phyloP scores from a whole-genome alignment of 2,113 vertebrate genomes.

The Ictalurus furcatus region DNA sequence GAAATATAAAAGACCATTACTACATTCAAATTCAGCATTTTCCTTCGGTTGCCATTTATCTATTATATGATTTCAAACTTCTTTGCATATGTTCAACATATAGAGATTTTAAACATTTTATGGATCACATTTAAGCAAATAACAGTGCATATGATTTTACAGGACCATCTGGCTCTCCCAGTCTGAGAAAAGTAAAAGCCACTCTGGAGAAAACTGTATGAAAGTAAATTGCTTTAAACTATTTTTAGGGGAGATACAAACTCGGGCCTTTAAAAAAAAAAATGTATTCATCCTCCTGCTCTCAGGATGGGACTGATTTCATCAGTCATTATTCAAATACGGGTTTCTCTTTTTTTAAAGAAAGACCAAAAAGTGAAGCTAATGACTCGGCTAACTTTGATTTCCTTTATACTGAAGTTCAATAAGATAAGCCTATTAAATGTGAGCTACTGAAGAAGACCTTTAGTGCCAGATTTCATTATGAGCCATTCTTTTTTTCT shows the following conservation, averaged over 20 bases:
- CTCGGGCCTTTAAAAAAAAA: too few species aligned
- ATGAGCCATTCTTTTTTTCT: background rate
- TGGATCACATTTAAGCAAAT: background rate
- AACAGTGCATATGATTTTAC: background rate
- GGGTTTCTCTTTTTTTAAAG: background rate
- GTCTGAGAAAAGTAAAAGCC: background rate
- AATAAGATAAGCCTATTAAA: constrained; percentile 5
- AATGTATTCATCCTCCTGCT: background rate
- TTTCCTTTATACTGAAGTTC: constrained; percentile 1
- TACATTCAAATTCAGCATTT: background rate
- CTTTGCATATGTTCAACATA: background rate
- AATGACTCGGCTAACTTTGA: constrained; percentile 1
- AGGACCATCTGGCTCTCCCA: background rate
- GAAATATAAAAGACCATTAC: background rate
- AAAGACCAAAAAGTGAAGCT: background rate
- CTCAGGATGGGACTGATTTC: background rate
- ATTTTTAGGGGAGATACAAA: background rate
- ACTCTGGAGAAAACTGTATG: background rate
- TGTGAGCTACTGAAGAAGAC: background rate
- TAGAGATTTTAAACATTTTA: background rate
- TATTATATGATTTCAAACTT: background rate
- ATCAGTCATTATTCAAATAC: background rate
- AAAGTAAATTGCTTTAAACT: background rate
- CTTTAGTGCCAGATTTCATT: constrained; percentile 12
- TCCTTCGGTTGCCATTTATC: background rate